Evolutionary conservation across 92 coral and sea anemone genomes (phyloP), one percentile per base, ranked within the genome.

Genomic region (Epizoanthus rinbou): DNA sequence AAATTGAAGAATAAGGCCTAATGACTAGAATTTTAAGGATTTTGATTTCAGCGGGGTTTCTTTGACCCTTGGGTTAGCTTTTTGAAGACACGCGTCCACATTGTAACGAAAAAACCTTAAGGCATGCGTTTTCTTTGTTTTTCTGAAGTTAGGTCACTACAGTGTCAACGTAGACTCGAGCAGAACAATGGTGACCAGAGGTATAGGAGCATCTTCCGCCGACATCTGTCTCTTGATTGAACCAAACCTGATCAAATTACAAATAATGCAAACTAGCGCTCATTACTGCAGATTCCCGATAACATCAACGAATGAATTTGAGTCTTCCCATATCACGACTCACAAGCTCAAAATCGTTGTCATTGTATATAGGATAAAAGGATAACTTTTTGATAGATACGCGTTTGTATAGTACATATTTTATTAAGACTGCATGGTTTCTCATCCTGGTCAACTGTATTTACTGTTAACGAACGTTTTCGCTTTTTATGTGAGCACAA

Each of bases 21-120:
- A 14, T 78, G 70, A 21, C 47, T 78, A 52, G 70, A 78, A 78
- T 78, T 37, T 60, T 78, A 60, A 57, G 64, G 71, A 78, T 78
- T 21, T 65, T 63, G n/a, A 60, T 43, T 78, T 8, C 82, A 78
- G 82, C 71, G 82, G 82, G 82, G 71, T 33, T 41, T 9, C 68
- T 53, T 19, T 78, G 72, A 78, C 82, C 71, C 59, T 28, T n/a
- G 35, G 13, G 47, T 62, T 33, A 17, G 72, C 54, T 39, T 63
- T 78, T 70, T 78, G 43, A 56, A 25, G 17, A 18, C 70, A 76
- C 82, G 57, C 68, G 68, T 9, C 21, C 35, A 3, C 45, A 43
- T 63, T 63, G 57, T 62, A 78, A 78, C 28, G 59, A 39, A 19
- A 76, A 78, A 78, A 78, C 82, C 70, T 41, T 35, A 11, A 60